These are phyloP conservation scores for Motacilla tschutschensis DNA, from an alignment of 2,113 vertebrate genomes.

Conservation along the genomic window DNA sequence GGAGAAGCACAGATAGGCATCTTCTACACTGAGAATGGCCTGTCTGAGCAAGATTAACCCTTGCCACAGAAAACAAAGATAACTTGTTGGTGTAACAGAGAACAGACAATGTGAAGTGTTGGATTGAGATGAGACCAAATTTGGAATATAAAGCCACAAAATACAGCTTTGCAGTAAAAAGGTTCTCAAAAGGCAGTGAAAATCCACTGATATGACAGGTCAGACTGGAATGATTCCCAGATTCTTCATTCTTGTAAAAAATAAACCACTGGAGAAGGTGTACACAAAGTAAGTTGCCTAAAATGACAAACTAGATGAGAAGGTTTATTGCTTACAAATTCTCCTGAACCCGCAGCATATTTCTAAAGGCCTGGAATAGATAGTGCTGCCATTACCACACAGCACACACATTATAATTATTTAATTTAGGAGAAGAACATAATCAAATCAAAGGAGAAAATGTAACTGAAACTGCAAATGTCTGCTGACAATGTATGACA, in stretches of 20 bases:
- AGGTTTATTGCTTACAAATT: constrained; percentile 13
- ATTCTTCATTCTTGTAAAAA: not conserved
- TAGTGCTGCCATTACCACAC: not conserved
- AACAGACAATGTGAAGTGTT: not conserved
- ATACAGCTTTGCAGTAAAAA: not conserved
- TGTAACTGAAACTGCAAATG: constrained; percentile 49
- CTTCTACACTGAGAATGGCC: constrained; percentile 16
- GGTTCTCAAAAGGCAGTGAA: not conserved
- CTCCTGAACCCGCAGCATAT: not conserved
- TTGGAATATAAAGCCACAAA: constrained; percentile 4
- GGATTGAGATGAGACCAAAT: not conserved
- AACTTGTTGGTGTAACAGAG: not conserved
- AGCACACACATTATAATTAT: constrained; percentile 40
- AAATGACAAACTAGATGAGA: not conserved
- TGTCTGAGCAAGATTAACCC: constrained; percentile 44
- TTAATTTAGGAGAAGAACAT: constrained; percentile 49
- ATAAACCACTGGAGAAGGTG: not conserved
- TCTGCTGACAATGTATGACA: constrained; percentile 10
- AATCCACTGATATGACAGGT: not conserved
- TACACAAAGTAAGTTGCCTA: not conserved
- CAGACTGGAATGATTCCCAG: not conserved
- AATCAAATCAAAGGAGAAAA: constrained; percentile 57
- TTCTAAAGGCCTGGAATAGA: constrained; percentile 1
- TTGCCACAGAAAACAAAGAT: constrained; percentile 43
- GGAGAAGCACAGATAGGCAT: constrained; percentile 25